Base-by-base conservation (phyloP, 2,797 vertebrate species). In the Eulemur albifrons region DNA sequence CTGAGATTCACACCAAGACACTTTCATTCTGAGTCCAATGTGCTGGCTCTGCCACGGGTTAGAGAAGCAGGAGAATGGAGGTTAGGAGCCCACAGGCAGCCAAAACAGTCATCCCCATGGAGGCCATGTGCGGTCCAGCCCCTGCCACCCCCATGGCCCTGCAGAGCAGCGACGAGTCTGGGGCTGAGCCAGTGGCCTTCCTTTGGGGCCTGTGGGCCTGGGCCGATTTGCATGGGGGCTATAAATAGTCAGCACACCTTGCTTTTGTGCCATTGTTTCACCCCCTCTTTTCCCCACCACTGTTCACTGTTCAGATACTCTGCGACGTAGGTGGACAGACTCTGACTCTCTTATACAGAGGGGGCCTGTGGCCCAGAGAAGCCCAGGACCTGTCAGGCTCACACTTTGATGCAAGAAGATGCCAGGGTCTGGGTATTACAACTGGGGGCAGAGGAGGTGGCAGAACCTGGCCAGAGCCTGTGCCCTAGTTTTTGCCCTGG, bases 181-280 rank as follows among this genome's bases (percentile, higher is more conserved):
- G 35, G 48, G 65, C 87, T 89, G 72, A 96, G 89, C 38, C 75
- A 59, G 20, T 38, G 15, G 80, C 87, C 84, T 94, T 93, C 65
- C 80, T 91, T 38, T 96, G 92, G 87, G 93, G 88, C 93, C 76
- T 65, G 5, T 92, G 90, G 90, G 50, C 80, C 77, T 61, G 80
- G 70, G 87, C 87, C 77, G 89, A 87, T 98, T 97, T 97, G 96
- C 97, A 95, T 97, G 65, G 72, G 61, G 61, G 45, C 67, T 97
- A 90, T 97, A 97, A 97, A 96, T 91, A 97, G 86, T 57, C 20
- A 27, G 80, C 40, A 63, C 35, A 86, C 96, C 94, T 97, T 93
- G 77, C 89, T 52, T 93, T 95, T 95, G 90, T 95, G 92, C 84
- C 7, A 7, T 88, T 81, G 25, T 59, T 40, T 52, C 30, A 20